Conservation (phyloP, 2,888 invertebrate genomes). For the Eustalomyia histrio region DNA sequence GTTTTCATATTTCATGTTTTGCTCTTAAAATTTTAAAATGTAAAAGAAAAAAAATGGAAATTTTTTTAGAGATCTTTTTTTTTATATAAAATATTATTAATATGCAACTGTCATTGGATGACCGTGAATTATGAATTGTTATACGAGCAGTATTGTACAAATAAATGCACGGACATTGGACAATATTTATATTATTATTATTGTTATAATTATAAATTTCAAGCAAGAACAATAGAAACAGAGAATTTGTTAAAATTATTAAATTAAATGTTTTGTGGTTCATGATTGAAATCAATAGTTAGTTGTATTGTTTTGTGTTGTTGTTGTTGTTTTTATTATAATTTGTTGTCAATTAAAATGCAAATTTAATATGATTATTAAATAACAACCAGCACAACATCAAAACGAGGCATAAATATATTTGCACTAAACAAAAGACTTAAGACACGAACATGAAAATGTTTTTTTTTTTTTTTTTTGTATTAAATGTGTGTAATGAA, state of each 20-base stretch:
- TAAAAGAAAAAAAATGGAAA: neutral
- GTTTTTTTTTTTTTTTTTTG: too few relatives aligned
- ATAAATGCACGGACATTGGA: too few relatives aligned
- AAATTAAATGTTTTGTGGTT: constrained; percentile 26
- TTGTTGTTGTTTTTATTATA: constrained; percentile 40
- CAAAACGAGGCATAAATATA: constrained; percentile 37
- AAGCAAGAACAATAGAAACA: constrained; percentile 31
- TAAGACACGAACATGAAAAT: constrained; percentile 48
- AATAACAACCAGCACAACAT: constrained; percentile 7
- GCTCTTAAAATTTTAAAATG: constrained; percentile 24
- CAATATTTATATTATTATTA: neutral
- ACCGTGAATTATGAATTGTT: constrained; percentile 58
- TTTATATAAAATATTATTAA: constrained; percentile 35
- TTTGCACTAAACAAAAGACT: constrained; percentile 45
- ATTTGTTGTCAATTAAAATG: constrained; percentile 65
- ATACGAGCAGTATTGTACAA: neutral
- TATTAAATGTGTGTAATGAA: constrained; percentile 27
- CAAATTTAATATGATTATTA: constrained; percentile 63
- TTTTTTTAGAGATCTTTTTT: neutral
- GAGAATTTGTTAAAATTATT: constrained; percentile 35
- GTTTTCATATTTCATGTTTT: constrained; percentile 43
- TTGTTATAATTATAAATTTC: constrained; percentile 53
- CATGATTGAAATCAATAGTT: constrained; percentile 40
- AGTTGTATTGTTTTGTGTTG: neutral
- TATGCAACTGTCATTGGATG: constrained; percentile 58